Evolutionary conservation across 2,888 invertebrate genomes (phyloP).

Genomic region (Altica lythri): DNA sequence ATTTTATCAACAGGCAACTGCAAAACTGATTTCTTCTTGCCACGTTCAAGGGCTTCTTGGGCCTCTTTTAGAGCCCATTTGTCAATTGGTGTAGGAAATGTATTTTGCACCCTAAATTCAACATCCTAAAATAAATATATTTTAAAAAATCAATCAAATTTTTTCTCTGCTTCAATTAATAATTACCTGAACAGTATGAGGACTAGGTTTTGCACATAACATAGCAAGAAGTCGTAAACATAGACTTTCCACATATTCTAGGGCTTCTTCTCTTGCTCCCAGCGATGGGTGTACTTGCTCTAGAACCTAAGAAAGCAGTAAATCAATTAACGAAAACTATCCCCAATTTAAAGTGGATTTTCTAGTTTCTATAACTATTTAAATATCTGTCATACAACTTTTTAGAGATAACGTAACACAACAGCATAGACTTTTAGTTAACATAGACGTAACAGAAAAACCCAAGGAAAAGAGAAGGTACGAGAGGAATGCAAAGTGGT

Average conservation of each 20-base stretch:
- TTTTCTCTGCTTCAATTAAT: background rate
- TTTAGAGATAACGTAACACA: no score
- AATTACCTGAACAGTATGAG: conserved; percentile 74
- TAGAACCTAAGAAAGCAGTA: conserved; percentile 69
- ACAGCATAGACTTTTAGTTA: no score
- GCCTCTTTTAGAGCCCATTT: conserved; percentile 92
- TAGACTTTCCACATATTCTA: conserved; percentile 89
- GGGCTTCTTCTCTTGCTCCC: conserved; percentile 84
- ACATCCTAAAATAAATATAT: conserved; percentile 70
- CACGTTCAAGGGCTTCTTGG: conserved; percentile 78
- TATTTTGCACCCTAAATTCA: conserved; percentile 87
- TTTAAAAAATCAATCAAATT: background rate
- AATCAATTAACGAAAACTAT: no score
- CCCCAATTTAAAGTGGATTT: no score
- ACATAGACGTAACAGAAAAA: no score
- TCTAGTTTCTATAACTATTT: no score
- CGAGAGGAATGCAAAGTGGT: no score
- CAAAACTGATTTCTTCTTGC: conserved; percentile 74
- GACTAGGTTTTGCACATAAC: conserved; percentile 84
- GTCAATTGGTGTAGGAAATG: conserved; percentile 95
- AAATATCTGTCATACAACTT: no score
- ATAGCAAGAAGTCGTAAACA: conserved; percentile 86
- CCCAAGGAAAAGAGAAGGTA: no score
- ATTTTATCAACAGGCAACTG: conserved; percentile 86
- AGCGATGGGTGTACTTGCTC: conserved; percentile 89